Evolutionary conservation across 2,797 vertebrate genomes (phyloP), one percentile per base, ranked within the genome.

Genomic region (Lepilemur ruficaudatus): DNA sequence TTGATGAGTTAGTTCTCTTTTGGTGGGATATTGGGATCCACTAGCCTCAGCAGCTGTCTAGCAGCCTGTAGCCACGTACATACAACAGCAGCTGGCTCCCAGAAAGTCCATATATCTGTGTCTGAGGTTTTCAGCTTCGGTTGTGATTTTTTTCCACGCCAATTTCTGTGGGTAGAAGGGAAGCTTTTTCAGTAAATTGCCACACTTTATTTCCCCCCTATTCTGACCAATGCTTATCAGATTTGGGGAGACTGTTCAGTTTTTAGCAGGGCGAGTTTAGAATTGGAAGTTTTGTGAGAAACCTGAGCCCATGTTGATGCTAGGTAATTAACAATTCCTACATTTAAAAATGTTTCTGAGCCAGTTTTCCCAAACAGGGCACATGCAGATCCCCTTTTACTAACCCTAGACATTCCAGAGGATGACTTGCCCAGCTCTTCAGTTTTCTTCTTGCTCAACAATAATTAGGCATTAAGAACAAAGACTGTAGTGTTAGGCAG

Each of bases 231-330:
- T 61, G 35, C 69, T 96, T 25, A 52, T 70, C 41, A 61, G 30
- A 65, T 87, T 73, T 79, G 38, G 72, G 10, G 22, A 69, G 14
- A 91, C 2, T 50, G 5, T 79, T 94, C 20, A 12, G 8, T 67
- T 83, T 97, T 84, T 32, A 95, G 41, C 18, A 43, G 46, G 28
- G 55, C 65, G 38, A 89, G 22, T 91, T 94, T 82, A 76, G 63
- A 92, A 78, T 43, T 15, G 25, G 70, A 93, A 65, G 9, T 41
- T 82, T 35, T 55, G 35, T 69, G 46, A 96, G 76, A 94, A 92
- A 69, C 4, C 15, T 38, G 43, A 78, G 41, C 17, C n/a, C 6
- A 8, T n/a, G 15, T 12, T 1, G 6, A 30, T 91, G n/a, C 43
- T 61, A 85, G 9, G 15, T 63, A 70, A 69, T 41, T 43, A 73